These are phyloP conservation scores for Gadus chalcogrammus DNA, from an alignment of 2,113 vertebrate species.

Conservation along the genomic window DNA sequence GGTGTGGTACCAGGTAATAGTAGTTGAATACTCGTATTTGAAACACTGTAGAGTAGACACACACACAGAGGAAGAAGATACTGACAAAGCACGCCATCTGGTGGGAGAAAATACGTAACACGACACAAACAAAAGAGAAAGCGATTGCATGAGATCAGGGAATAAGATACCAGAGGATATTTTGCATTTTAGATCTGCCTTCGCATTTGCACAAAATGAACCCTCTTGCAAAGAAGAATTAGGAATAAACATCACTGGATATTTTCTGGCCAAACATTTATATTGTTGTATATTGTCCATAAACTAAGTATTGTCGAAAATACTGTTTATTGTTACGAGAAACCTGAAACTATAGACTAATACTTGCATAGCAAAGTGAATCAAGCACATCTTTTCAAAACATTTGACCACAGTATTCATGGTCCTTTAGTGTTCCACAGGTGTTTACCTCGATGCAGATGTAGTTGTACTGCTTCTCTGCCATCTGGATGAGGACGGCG, in stretches of 20 bases:
- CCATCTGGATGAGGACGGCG: slow-evolving; percentile 86
- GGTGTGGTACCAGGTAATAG: slow-evolving; percentile 90
- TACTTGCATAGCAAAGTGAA: neutral
- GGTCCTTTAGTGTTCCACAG: too few relatives aligned
- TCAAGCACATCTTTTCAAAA: neutral
- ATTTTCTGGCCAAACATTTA: neutral
- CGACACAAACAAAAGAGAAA: neutral
- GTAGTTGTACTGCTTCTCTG: slow-evolving; percentile 87
- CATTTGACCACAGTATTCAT: too few relatives aligned
- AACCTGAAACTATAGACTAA: neutral
- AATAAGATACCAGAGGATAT: neutral
- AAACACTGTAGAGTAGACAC: slow-evolving; percentile 94
- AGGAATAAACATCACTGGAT: neutral
- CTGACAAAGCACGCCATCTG: slow-evolving; percentile 90
- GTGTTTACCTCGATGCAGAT: slow-evolving; percentile 87
- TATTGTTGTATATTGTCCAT: neutral
- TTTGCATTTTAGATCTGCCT: neutral
- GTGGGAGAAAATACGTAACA: slow-evolving; percentile 19
- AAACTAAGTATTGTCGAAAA: neutral
- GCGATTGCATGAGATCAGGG: neutral
- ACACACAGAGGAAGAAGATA: slow-evolving; percentile 91
- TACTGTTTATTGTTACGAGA: too few relatives aligned
- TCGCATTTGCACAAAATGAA: too few relatives aligned
- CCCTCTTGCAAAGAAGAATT: too few relatives aligned
- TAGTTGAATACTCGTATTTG: slow-evolving; percentile 92